Base-by-base conservation (phyloP, 2,888 invertebrate species). In the Philereme transversata region DNA sequence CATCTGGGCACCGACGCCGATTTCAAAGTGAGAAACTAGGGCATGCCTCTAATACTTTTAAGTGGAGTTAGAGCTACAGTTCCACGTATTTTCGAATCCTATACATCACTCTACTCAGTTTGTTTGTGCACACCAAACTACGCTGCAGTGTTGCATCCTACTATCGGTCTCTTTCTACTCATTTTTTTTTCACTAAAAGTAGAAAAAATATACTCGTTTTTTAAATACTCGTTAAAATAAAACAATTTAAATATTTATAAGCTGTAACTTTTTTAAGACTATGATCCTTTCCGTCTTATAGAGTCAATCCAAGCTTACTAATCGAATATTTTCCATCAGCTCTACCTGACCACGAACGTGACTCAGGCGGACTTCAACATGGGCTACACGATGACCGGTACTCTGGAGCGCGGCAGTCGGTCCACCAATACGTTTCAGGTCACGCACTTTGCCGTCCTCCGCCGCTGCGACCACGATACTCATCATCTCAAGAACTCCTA, bases 341-440 rank as follows among this genome's bases (percentile, higher is more conserved):
- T 97, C 82, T 95, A 95, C 87, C 94, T 97, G 80, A 97, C 97
- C 64, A 96, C 97, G 64, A 96, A 97, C 87, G 96, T 97, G 76
- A 96, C 96, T 50, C 95, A 96, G 77, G 95, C 96, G 53, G 97
- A 97, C 89, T 97, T 97, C 93, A 97, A 97, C 88, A 96, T 97
- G 95, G 97, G 97, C 52, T 97, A 97, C 93, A 96, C 96, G 79
- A 96, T 97, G 94, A 97, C 97, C 1, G 97, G 97, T 8, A 96
- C 96, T 8, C 92, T 97, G 78, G 97, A 97, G 83, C 93, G 97
- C 11, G 97, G 97, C 72, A 94, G 94, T 81, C 95, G 95, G 71
- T 94, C 95, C 79, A 95, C 95, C 73, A 96, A 96, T 87, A 93
- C 94, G 79, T 96, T 96, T 87, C 96, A 97, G 85, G 95, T 97